A percentile compares a stretch with the other conserved stretches of the same genome.
phyloP scores from a whole-genome alignment of 2,113 vertebrate species.

The Callipepla californica region DNA sequence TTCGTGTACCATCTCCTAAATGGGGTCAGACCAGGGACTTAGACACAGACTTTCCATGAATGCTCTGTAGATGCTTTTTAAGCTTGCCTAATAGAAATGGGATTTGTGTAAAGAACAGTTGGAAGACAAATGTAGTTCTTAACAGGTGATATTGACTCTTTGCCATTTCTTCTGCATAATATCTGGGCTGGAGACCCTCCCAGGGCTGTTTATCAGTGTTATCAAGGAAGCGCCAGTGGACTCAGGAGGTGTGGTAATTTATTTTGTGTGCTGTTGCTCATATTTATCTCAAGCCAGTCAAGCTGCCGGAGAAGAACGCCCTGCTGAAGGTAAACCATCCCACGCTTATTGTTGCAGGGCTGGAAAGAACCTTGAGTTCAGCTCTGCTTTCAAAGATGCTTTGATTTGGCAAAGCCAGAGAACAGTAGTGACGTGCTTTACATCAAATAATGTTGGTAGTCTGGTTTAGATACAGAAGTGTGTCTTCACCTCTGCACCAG shows the following conservation, averaged over 20 bases:
- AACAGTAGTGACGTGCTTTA: neutral
- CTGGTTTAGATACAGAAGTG: neutral
- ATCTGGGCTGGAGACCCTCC: neutral
- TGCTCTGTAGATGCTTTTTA: neutral
- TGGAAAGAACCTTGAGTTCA: neutral
- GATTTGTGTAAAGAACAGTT: neutral
- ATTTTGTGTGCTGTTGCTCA: neutral
- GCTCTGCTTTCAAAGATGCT: neutral
- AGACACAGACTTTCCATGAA: neutral
- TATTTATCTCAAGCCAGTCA: neutral
- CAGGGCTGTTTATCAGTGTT: neutral
- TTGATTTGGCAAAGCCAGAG: neutral
- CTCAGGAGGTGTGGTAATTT: neutral
- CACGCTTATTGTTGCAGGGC: neutral
- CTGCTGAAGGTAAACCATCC: neutral
- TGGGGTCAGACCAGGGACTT: neutral
- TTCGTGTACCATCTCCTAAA: neutral
- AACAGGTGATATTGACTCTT: neutral
- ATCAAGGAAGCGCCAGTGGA: neutral
- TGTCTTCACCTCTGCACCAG: neutral
- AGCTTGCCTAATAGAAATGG: neutral
- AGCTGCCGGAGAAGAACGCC: neutral
- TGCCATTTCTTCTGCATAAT: neutral
- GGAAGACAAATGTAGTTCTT: neutral
- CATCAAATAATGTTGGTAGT: neutral